Evolutionary conservation across 2,888 invertebrate species (phyloP).

Genomic region (Cyrtodaria siliqua): DNA sequence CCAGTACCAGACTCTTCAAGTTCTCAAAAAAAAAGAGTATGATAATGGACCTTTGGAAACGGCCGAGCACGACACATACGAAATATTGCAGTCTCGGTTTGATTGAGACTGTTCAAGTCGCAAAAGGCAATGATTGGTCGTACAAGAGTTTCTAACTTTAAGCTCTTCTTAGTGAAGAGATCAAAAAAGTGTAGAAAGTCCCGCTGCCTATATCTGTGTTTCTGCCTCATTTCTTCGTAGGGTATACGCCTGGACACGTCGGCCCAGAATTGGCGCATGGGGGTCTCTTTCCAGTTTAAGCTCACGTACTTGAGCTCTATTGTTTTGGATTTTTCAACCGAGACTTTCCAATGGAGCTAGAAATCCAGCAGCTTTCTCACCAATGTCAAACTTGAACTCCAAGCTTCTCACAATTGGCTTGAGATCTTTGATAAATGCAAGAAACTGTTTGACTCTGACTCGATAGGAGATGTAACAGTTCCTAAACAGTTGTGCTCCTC

Average conservation of each 20-base stretch:
- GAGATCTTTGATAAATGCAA: conserved; percentile 73
- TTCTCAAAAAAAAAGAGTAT: conserved; percentile 76
- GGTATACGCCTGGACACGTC: conserved; percentile 68
- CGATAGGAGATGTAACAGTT: conserved; percentile 80
- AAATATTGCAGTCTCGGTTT: no score
- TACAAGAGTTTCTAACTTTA: conserved; percentile 78
- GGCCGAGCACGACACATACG: no score
- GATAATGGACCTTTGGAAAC: conserved; percentile 74
- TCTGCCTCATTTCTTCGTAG: conserved; percentile 78
- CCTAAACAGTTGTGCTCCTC: no score
- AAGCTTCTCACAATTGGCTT: conserved; percentile 76
- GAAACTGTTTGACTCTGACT: conserved; percentile 77
- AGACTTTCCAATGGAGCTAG: conserved; percentile 76
- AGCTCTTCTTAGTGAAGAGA: conserved; percentile 77
- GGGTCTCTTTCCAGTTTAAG: conserved; percentile 85
- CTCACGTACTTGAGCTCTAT: conserved; percentile 77
- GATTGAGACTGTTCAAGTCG: no score
- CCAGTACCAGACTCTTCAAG: conserved; percentile 79
- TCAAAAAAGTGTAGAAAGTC: conserved; percentile 82
- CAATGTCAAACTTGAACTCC: conserved; percentile 85
- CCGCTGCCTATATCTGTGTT: conserved; percentile 79
- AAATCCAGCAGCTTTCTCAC: conserved; percentile 80
- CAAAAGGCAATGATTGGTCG: conserved; percentile 82
- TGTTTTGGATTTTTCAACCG: conserved; percentile 69
- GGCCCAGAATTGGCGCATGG: conserved; percentile 79